Evolutionary conservation across 2,797 vertebrate species (phyloP), one percentile per base, ranked within the genome.

Genomic region (Xenops minutus): DNA sequence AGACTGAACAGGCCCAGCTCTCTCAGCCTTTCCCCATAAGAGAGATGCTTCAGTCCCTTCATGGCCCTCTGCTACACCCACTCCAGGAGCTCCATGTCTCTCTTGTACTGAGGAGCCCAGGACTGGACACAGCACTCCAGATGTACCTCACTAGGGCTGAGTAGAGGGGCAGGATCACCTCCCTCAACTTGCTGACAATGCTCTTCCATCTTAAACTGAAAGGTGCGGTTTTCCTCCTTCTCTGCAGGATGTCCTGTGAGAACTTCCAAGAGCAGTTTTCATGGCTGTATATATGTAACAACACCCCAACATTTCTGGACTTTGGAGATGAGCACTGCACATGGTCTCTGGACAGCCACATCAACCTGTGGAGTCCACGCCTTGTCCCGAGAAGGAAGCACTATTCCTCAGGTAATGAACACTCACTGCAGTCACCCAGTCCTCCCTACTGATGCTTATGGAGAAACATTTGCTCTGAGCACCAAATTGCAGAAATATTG

Each of bases 211-310:
- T 46, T 30, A n/a, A 18, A 62, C 30, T 10, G 63, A 83, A 59
- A 34, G 3, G 9, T 43, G 18, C 71, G 14, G 12, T 61, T 14
- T 93, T 55, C 41, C 14, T 49, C 88, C 12, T 76, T 93, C 89
- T 83, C 71, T n/a, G 82, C 85, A 98, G 98, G 98, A 98, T 98
- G 95, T 98, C 98, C 46, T 97, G 76, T 90, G 20, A 76, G 91
- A 97, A 96, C 93, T 98, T 98, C 87, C 83, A 64, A 82, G 73
- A 97, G 73, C 95, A 98, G 51, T 98, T 98, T 88, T 94, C 93
- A 7, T 37, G 30, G 48, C 30, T 98, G 15, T 97, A 41, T 36
- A 49, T 98, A 71, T 98, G 98, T 49, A 97, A 97, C 84, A 85
- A 48, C 62, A 78, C 74, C n/a, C 98, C 98, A 30, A 55, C 96